Evolutionary conservation across 2,113 vertebrate genomes (phyloP).

Genomic region (Collichthys lucidus): DNA sequence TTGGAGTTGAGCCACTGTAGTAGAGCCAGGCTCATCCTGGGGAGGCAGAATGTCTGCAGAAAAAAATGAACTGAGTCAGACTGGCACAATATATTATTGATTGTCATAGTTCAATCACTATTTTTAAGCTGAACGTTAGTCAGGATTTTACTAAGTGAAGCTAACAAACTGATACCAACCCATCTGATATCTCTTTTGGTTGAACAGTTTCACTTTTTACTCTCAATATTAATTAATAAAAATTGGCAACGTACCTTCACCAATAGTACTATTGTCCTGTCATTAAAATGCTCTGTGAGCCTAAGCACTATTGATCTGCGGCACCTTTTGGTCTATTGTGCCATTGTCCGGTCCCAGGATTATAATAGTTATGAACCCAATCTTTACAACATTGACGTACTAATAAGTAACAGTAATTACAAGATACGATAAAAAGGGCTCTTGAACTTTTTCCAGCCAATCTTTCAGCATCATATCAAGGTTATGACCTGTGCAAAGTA

Average conservation of each 20-base stretch:
- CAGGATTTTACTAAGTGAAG: background rate
- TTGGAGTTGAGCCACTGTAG: conserved; percentile 74
- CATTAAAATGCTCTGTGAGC: background rate
- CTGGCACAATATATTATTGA: background rate
- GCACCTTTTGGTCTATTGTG: background rate
- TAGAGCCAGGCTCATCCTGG: conserved; percentile 80
- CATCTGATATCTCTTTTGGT: background rate
- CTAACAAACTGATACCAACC: too few species aligned
- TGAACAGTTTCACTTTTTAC: background rate
- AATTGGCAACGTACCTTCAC: background rate
- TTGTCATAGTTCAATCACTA: background rate
- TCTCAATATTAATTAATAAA: background rate
- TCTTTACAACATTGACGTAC: background rate
- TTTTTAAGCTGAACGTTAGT: background rate
- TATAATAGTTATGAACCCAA: background rate
- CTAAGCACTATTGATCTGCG: background rate
- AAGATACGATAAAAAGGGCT: background rate
- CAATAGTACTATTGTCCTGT: background rate
- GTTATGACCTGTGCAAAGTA: conserved; percentile 1
- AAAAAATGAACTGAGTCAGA: background rate
- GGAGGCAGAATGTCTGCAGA: conserved; percentile 75
- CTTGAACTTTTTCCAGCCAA: conserved; percentile 1
- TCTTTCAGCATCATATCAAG: conserved; percentile 1
- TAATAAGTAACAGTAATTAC: background rate
- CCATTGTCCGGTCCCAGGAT: background rate